Percentiles rank a stretch among this genome's conserved stretches.
phyloP scores from a whole-genome alignment of 1,140 invertebrate genomes.

The Lerema accius region DNA sequence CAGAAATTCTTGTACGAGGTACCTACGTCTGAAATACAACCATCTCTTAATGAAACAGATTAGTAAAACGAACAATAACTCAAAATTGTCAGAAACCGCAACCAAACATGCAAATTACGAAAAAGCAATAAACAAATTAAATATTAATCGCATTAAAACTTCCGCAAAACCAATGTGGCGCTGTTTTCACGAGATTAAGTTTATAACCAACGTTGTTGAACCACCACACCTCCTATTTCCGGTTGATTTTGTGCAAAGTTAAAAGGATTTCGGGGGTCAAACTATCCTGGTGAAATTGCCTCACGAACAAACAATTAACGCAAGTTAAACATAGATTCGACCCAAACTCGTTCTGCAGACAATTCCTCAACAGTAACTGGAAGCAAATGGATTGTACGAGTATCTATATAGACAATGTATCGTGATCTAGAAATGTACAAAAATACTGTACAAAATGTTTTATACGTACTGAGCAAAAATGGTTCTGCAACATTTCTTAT shows the following conservation, averaged over 20 bases:
- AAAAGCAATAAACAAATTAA: conserved; percentile 50
- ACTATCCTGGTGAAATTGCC: conserved; percentile 40
- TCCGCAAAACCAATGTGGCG: conserved; percentile 43
- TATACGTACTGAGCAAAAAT: too few species aligned
- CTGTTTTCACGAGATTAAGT: conserved; percentile 44
- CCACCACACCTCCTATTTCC: conserved; percentile 5
- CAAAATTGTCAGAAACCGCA: conserved; percentile 15
- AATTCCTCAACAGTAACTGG: conserved; percentile 43
- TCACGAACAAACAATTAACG: conserved; percentile 53
- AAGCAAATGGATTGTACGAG: conserved; percentile 33
- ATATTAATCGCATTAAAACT: conserved; percentile 56
- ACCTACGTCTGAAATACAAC: too few species aligned
- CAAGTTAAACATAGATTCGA: conserved; percentile 58
- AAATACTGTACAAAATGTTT: too few species aligned
- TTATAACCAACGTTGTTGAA: conserved; percentile 17
- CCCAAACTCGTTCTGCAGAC: conserved; percentile 45
- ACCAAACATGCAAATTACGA: conserved; percentile 24
- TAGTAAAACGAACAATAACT: background rate
- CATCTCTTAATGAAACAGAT: background rate
- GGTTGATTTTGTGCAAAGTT: background rate
- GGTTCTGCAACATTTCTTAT: too few species aligned
- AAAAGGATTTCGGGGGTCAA: conserved; percentile 27
- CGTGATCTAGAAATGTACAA: conserved; percentile 4
- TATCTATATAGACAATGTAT: conserved; percentile 7
- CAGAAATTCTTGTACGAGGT: too few species aligned